Evolutionary conservation across 1,140 invertebrate species (phyloP).

Genomic region (Leptinotarsa undecemlineata): DNA sequence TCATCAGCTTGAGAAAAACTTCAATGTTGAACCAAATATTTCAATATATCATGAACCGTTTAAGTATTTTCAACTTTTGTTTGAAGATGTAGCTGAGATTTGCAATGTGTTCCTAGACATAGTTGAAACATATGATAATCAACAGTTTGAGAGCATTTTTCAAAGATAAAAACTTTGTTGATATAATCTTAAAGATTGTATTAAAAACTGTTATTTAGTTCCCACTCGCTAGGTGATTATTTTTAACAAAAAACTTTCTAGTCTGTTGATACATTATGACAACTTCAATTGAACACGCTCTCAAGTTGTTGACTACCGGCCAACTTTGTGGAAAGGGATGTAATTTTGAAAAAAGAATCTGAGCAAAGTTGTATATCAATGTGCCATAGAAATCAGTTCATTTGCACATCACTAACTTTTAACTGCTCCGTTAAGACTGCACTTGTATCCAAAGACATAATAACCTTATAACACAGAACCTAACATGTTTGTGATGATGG

Average conservation of each 20-base stretch:
- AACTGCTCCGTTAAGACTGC: constrained; percentile 38
- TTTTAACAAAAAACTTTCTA: too few species aligned
- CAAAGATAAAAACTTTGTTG: too few species aligned
- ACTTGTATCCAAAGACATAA: constrained; percentile 45
- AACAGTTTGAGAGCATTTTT: constrained; percentile 15
- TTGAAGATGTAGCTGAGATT: constrained; percentile 34
- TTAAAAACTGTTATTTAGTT: too few species aligned
- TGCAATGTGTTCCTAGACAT: constrained; percentile 31
- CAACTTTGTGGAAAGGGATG: constrained; percentile 10
- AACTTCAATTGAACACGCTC: neutral
- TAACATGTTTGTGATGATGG: constrained; percentile 28
- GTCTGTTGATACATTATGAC: too few species aligned
- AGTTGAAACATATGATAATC: constrained; percentile 21
- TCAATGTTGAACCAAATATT: constrained; percentile 23
- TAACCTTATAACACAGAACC: neutral
- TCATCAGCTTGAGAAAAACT: constrained; percentile 19
- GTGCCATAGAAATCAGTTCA: constrained; percentile 35
- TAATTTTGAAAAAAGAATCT: constrained; percentile 17
- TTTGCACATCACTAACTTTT: constrained; percentile 34
- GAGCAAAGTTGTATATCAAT: constrained; percentile 31
- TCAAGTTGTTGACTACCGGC: neutral
- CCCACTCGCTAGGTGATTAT: too few species aligned
- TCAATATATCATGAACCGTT: neutral
- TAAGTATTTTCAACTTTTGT: constrained; percentile 11
- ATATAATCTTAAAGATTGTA: too few species aligned